phyloP scores from a whole-genome alignment of 1,140 invertebrate species.

The Drepana arcuata region DNA sequence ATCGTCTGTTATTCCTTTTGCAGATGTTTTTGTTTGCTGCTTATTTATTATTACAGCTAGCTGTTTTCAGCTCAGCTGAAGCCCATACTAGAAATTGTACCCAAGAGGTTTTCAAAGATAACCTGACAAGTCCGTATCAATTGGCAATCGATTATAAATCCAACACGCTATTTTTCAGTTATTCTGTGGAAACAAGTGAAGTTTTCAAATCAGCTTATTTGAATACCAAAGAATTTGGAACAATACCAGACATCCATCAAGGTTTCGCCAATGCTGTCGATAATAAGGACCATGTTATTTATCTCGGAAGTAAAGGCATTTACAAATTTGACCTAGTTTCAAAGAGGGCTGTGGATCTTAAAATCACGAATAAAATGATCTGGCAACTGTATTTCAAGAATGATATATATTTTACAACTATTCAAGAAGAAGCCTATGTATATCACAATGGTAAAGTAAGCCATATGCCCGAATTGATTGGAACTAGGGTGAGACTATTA shows the following conservation, averaged over 20 bases:
- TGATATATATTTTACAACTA: conserved; percentile 2
- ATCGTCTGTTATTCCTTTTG: too few species aligned
- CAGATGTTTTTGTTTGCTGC: too few species aligned
- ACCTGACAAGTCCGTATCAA: conserved; percentile 1
- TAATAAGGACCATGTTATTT: background rate
- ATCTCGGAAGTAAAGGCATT: conserved; percentile 3
- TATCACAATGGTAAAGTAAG: background rate
- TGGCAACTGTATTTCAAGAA: conserved; percentile 5
- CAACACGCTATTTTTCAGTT: conserved; percentile 3
- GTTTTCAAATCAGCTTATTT: conserved; percentile 2
- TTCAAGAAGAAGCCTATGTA: conserved; percentile 1
- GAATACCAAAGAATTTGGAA: background rate
- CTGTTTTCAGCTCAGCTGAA: too few species aligned
- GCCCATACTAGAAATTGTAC: too few species aligned
- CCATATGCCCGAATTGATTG: background rate
- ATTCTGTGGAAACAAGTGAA: background rate
- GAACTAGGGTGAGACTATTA: background rate
- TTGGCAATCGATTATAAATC: conserved; percentile 1
- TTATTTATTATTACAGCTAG: too few species aligned
- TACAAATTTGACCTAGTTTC: conserved; percentile 1
- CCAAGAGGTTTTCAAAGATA: conserved; percentile 1
- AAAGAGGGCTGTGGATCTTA: background rate
- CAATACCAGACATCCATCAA: conserved; percentile 1
- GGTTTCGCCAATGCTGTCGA: conserved; percentile 1
- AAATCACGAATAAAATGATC: background rate